These are phyloP conservation scores for Halocynthia roretzi DNA, from an alignment of 23 tunicate genomes.

Conservation along the genomic window DNA sequence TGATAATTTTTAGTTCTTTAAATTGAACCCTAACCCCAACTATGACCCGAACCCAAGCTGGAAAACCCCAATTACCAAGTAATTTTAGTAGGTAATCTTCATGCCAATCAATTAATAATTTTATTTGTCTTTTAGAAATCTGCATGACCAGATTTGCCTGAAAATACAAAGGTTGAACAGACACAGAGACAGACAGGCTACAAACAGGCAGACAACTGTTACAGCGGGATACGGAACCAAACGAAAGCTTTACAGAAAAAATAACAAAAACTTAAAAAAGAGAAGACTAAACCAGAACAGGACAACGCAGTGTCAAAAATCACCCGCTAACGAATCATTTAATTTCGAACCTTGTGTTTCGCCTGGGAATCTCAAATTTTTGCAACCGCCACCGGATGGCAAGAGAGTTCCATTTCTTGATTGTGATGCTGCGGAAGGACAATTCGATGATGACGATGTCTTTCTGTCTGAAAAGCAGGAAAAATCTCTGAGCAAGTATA, in stretches of 20 bases:
- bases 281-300: background rate
- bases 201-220: background rate
- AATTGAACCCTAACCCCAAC: no score
- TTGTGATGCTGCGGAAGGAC: background rate
- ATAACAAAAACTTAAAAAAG: background rate
- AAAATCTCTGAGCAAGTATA: background rate
- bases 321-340: no score
- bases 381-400: no score
- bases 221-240: background rate
- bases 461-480: constrained; percentile 4
- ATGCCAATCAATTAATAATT: no score
- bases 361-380: no score
- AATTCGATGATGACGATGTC: background rate
- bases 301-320: background rate
- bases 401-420: no score
- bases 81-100: no score
- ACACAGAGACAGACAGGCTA: background rate
- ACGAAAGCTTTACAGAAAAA: background rate
- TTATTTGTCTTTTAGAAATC: no score
- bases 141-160: background rate
- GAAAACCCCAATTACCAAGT: no score
- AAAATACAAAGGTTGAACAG: background rate
- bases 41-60: no score
- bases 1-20: no score
- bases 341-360: no score